Percentiles rank a stretch among this genome's conserved stretches.
phyloP scores from a whole-genome alignment of 2,113 vertebrate genomes.

The Nesoenas mayeri region DNA sequence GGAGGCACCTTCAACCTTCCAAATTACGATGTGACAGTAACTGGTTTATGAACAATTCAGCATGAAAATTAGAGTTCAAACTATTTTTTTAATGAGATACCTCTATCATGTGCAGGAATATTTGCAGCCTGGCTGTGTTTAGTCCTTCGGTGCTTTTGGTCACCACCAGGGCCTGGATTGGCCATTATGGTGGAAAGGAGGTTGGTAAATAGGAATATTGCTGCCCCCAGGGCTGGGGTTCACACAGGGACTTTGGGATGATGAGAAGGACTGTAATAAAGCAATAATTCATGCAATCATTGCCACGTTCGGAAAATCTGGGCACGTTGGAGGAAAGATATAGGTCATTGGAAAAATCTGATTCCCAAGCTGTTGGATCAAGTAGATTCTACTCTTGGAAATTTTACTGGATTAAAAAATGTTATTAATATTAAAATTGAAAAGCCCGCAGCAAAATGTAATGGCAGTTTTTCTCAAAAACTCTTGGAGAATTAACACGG shows the following conservation, averaged over 20 bases:
- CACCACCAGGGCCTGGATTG: background rate
- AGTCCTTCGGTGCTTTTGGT: background rate
- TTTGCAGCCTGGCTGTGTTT: background rate
- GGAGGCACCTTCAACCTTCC: background rate
- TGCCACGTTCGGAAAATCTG: background rate
- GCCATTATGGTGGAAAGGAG: fast-evolving
- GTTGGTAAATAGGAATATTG: too few relatives aligned
- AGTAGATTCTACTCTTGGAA: background rate
- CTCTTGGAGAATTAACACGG: background rate
- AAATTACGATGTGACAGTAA: background rate
- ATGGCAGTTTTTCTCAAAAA: background rate
- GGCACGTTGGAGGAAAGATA: background rate
- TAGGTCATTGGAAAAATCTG: fast-evolving
- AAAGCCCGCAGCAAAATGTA: background rate
- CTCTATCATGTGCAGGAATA: background rate
- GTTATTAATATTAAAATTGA: background rate
- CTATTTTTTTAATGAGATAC: background rate
- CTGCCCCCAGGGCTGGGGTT: too few relatives aligned
- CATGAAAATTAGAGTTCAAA: background rate
- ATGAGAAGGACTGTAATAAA: background rate
- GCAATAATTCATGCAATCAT: background rate
- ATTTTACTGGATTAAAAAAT: background rate
- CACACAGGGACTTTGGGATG: background rate
- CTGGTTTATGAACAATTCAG: background rate
- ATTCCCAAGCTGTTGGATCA: background rate